These are phyloP conservation scores for Meteorus sp. DNA, from an alignment of 1,140 invertebrate genomes.

Conservation along the genomic window DNA sequence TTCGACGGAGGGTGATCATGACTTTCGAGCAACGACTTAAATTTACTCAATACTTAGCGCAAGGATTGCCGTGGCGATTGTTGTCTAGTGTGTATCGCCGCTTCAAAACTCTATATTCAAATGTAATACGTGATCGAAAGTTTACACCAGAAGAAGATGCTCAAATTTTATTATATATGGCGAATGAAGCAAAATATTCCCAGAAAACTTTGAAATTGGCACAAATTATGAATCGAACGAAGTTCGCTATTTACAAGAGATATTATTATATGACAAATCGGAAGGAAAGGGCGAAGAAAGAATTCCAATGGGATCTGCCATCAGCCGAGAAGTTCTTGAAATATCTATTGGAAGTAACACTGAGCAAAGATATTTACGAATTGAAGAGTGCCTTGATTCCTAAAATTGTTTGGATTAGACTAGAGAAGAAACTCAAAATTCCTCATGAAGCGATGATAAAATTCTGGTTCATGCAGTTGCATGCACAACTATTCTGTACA, in stretches of 20 bases:
- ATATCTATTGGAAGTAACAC: conserved; percentile 34
- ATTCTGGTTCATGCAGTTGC: conserved; percentile 44
- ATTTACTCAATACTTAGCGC: conserved; percentile 50
- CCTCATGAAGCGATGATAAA: conserved; percentile 27
- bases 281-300: conserved; percentile 6
- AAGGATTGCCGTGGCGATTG: conserved; percentile 45
- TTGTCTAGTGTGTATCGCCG: conserved; percentile 44
- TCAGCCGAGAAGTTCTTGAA: conserved; percentile 36
- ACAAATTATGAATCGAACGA: neutral
- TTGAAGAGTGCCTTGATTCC: conserved; percentile 43
- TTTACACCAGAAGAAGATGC: neutral
- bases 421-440: conserved; percentile 41
- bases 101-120: conserved; percentile 38
- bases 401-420: conserved; percentile 39
- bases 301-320: conserved; percentile 28
- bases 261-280: neutral
- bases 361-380: conserved; percentile 38
- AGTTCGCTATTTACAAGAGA: neutral
- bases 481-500: conserved; percentile 46
- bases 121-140: neutral
- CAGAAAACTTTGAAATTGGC: neutral
- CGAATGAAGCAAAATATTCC: neutral
- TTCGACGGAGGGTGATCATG: conserved; percentile 34
- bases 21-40: conserved; percentile 35
- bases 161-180: conserved; percentile 17